These are phyloP conservation scores for Philotrypesis tridentata DNA, from an alignment of 1,140 invertebrate species.

Conservation along the genomic window DNA sequence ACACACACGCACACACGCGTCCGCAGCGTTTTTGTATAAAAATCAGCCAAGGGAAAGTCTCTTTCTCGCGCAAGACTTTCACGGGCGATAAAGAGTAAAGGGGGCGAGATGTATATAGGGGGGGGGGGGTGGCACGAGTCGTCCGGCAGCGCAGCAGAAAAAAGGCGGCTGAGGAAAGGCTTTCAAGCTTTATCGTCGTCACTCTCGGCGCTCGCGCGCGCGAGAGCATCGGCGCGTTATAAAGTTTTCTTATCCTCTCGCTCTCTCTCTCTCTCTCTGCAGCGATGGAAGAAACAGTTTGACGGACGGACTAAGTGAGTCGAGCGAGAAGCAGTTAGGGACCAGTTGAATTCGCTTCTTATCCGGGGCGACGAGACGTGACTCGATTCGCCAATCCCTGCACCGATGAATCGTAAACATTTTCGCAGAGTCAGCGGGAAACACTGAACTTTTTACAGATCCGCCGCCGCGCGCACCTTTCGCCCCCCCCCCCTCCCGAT, in stretches of 20 bases:
- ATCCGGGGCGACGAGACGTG: neutral
- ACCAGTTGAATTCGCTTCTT: neutral
- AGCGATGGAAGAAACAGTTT: neutral
- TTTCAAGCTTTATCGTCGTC: conserved; percentile 27
- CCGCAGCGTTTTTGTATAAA: conserved; percentile 14
- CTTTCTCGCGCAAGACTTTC: conserved; percentile 11
- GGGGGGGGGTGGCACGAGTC: too few relatives aligned
- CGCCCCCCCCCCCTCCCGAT: too few relatives aligned
- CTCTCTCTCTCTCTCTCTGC: too few relatives aligned
- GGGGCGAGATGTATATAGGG: too few relatives aligned
- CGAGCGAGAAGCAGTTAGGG: neutral
- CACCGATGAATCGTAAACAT: neutral
- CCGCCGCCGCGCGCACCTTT: too few relatives aligned
- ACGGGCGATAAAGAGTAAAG: conserved; percentile 29
- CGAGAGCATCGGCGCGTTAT: conserved; percentile 6
- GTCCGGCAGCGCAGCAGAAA: neutral
- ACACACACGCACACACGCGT: neutral
- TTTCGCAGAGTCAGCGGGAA: neutral
- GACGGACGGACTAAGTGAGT: neutral
- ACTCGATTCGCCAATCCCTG: neutral
- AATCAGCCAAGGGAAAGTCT: neutral
- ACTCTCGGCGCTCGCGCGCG: too few relatives aligned
- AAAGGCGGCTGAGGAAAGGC: neutral
- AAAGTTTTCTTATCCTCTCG: conserved; percentile 24
- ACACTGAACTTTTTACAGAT: neutral